Conservation (phyloP, 2,888 invertebrate genomes). For the Exocentrus adspersus region DNA sequence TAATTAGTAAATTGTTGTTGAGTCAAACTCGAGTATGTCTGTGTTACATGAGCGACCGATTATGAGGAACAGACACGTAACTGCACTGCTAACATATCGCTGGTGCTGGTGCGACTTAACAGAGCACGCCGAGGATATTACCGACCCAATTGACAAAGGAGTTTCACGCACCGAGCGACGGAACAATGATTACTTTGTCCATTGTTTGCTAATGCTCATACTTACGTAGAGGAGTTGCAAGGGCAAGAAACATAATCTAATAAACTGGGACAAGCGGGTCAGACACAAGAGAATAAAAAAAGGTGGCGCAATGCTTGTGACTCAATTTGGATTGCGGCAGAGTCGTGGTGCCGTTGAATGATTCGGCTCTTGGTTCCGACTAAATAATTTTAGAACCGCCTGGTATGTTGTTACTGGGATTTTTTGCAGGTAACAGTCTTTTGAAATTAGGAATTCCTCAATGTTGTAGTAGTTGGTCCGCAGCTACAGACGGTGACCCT, state of each 20-base stretch:
- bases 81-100: slow-evolving; percentile 45
- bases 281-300: not conserved
- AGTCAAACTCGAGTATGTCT: slow-evolving; percentile 30
- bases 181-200: slow-evolving; percentile 28
- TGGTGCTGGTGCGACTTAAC: slow-evolving; percentile 45
- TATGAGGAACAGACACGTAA: slow-evolving; percentile 50
- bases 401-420: too few species aligned
- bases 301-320: slow-evolving; percentile 2
- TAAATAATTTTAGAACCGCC: too few species aligned
- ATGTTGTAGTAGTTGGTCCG: too few species aligned
- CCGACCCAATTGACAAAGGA: slow-evolving; percentile 32
- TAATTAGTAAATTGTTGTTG: slow-evolving; percentile 33
- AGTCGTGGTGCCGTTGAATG: not conserved
- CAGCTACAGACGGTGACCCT: too few species aligned
- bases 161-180: slow-evolving; percentile 15
- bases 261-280: slow-evolving; percentile 2
- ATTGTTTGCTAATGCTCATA: slow-evolving; percentile 2
- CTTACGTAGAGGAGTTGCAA: slow-evolving; percentile 8
- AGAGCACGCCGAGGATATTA: slow-evolving; percentile 50
- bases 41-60: slow-evolving; percentile 29
- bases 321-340: not conserved
- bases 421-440: too few species aligned
- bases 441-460: too few species aligned
- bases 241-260: not conserved
- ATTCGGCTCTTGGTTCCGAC: not conserved